Percentiles rank a stretch among this genome's conserved stretches.
phyloP scores from a whole-genome alignment of 2,888 invertebrate species.

The Entomobrya multifasciata region DNA sequence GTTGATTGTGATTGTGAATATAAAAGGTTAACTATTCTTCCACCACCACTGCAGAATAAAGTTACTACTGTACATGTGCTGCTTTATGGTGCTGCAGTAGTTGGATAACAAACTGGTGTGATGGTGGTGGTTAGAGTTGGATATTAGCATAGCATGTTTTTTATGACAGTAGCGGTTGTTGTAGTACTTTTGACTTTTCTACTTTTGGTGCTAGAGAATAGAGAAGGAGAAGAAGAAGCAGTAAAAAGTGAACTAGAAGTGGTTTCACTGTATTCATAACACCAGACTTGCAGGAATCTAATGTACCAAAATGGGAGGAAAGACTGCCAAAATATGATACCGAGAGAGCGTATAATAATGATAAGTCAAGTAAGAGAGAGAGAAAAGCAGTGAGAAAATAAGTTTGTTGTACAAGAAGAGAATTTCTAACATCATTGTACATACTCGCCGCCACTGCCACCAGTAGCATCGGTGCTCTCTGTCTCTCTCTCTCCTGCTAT shows the following conservation, averaged over 20 bases:
- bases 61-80: background rate
- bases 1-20: slow-evolving; percentile 2
- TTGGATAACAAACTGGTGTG: background rate
- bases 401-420: slow-evolving; percentile 34
- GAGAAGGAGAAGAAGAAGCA: background rate
- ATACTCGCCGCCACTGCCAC: slow-evolving; percentile 4
- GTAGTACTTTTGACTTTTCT: background rate
- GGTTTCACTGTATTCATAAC: slow-evolving; percentile 13
- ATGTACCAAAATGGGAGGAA: too few relatives aligned
- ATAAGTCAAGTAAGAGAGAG: too few relatives aligned
- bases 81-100: background rate
- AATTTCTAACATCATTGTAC: slow-evolving; percentile 40
- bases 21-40: slow-evolving; percentile 61
- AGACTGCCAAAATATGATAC: too few relatives aligned
- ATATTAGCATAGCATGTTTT: too few relatives aligned
- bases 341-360: too few relatives aligned
- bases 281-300: background rate
- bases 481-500: background rate
- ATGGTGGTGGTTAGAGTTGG: too few relatives aligned
- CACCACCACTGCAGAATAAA: background rate
- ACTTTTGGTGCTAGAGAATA: slow-evolving; percentile 11
- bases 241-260: background rate
- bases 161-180: background rate
- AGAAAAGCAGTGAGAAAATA: slow-evolving; percentile 42
- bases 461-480: slow-evolving; percentile 32